phyloP scores from a whole-genome alignment of 2,113 vertebrate species.

The Leucosticte australis region DNA sequence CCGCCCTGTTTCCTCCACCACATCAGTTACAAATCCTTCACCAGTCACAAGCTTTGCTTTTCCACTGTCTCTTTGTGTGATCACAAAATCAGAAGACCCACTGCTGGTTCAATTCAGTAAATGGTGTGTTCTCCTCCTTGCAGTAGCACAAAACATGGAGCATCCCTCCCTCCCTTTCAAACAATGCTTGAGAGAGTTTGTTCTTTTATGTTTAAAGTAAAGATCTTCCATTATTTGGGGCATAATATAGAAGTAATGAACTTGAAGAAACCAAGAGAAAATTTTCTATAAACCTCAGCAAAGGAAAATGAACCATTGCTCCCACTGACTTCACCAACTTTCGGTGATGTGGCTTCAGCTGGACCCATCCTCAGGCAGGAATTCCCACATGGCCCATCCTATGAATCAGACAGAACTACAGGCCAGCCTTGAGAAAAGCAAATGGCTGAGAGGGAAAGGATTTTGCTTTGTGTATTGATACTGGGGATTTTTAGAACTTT shows the following conservation, averaged over 20 bases:
- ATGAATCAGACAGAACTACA: not conserved
- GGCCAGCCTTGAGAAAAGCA: not conserved
- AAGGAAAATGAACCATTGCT: not conserved
- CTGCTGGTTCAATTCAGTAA: not conserved
- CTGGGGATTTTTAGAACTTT: not conserved
- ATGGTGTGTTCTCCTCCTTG: not conserved
- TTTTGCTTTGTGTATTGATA: not conserved
- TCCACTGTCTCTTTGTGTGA: rapidly evolving
- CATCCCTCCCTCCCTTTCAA: not conserved
- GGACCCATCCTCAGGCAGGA: rapidly evolving
- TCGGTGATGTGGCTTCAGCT: not conserved
- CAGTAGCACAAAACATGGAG: not conserved
- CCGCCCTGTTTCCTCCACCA: not conserved
- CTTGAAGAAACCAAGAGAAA: not conserved
- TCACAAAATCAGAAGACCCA: not conserved
- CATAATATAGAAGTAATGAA: not conserved
- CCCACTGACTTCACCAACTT: not conserved
- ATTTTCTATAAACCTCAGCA: not conserved
- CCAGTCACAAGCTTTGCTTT: not conserved
- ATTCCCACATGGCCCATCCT: not conserved
- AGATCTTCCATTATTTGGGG: not conserved
- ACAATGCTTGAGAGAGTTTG: not conserved
- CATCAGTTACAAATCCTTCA: not conserved
- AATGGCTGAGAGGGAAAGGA: not conserved
- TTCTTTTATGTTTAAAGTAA: not conserved